Base-by-base conservation (phyloP, 2,797 vertebrate genomes). In the Galagoides demidoff region DNA sequence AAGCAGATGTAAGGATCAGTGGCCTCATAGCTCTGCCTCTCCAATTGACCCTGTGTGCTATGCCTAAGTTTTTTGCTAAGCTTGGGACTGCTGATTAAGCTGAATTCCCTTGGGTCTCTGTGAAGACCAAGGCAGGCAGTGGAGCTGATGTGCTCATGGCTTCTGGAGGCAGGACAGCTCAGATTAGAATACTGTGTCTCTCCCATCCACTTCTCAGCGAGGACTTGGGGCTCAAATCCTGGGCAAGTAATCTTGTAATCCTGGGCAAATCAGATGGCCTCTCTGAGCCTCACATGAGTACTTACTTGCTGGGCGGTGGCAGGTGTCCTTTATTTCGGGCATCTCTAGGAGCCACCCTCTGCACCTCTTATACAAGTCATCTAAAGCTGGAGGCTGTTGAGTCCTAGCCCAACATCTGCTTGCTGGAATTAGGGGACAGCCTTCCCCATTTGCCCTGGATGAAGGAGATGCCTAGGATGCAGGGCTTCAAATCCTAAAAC, bases 1-100 rank as follows among this genome's bases (percentile, higher is more conserved):
- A 78, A 95, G 90, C 81, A 82, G 85, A 89, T 43, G 12, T 34
- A 74, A 92, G 73, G 79, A 84, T 22, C 71, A 90, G 76, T 31
- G 77, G 71, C 86, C 79, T 66, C 90, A 81, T 57, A 52, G 81
- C 31, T 27, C 39, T 0, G 0, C 70, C 45, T 59, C 43, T 86
- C 57, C 52, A 22, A 0, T 66, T 34, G 73, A 78, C 57, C 73
- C n/a, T 43, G 1, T 34, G 79, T 31, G 45, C 81, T 43, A 34
- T 2, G 63, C 84, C 59, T 59, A n/a, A 25, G 70, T 74, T 77
- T 8, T 66, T 84, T 79, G 20, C 71, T 45, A 31, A 89, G 71
- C 0, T 45, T 64, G 7, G 25, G n/a, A 20, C 37, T 61, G 88
- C 76, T 85, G 91, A 90, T 70, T 92, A 74, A 70, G 23, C 90